Percentiles rank a stretch among this genome's conserved stretches.
These are phyloP conservation scores for Diglossa cyanea DNA, from an alignment of 2,797 vertebrate genomes.

Conservation along the genomic window DNA sequence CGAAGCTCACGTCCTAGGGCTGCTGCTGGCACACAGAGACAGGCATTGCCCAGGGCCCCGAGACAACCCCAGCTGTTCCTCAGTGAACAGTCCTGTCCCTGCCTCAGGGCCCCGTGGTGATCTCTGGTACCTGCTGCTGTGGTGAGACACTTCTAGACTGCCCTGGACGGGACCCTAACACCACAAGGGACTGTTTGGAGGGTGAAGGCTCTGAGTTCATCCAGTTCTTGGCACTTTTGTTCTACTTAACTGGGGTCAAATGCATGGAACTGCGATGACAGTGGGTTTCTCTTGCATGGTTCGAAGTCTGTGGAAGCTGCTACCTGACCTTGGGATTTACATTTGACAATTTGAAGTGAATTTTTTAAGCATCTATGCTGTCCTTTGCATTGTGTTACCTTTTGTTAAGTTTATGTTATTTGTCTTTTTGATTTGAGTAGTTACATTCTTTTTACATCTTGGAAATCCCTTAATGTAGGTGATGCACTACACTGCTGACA, in stretches of 20 bases:
- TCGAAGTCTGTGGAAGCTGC: constrained; percentile 49
- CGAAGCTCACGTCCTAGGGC: constrained; percentile 89
- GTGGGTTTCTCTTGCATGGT: neutral
- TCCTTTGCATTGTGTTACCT: neutral
- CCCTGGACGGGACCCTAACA: neutral
- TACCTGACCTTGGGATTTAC: constrained; percentile 55
- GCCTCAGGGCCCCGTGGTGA: constrained; percentile 25
- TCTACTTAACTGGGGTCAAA: neutral
- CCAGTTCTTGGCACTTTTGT: neutral
- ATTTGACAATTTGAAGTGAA: constrained; percentile 7
- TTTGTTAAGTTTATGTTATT: neutral
- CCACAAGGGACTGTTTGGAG: neutral
- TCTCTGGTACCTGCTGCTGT: constrained; percentile 22
- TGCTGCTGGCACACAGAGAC: neutral
- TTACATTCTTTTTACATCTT: constrained; percentile 40
- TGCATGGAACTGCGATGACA: neutral
- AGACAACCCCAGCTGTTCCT: constrained; percentile 1
- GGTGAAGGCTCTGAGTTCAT: neutral
- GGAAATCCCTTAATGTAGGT: constrained; percentile 51
- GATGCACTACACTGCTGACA: constrained; percentile 20
- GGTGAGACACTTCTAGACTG: neutral
- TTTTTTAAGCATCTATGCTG: neutral
- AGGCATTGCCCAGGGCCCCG: neutral
- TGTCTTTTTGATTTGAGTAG: constrained; percentile 13
- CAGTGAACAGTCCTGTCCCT: neutral